Evolutionary conservation across 2,888 invertebrate genomes (phyloP).

Genomic region (Mactromeris polynyma): DNA sequence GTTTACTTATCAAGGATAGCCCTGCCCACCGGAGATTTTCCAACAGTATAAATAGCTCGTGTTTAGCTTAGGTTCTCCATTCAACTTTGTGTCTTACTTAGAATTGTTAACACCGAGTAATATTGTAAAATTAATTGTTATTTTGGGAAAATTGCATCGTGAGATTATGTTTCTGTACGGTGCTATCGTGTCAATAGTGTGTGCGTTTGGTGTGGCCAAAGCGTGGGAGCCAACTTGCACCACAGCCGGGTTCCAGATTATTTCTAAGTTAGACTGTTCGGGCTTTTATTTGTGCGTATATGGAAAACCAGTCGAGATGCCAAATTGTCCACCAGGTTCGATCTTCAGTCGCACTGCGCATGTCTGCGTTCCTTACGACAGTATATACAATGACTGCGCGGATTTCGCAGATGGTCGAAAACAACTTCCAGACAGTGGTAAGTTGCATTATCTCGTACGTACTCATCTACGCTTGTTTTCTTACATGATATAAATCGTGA

Average conservation of each 20-base stretch:
- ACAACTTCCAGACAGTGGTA: slow-evolving; percentile 45
- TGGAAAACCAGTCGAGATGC: slow-evolving; percentile 66
- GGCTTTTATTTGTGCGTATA: slow-evolving; percentile 62
- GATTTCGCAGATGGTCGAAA: slow-evolving; percentile 21
- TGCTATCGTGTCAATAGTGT: background rate
- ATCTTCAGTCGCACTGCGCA: slow-evolving; percentile 62
- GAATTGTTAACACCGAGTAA: background rate
- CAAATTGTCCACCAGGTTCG: slow-evolving; percentile 60
- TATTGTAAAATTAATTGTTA: background rate
- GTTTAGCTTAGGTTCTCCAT: background rate
- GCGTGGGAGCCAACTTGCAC: slow-evolving; percentile 31
- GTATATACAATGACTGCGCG: slow-evolving; percentile 67
- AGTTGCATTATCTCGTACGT: background rate
- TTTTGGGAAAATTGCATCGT: background rate
- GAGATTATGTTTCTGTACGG: slow-evolving; percentile 18
- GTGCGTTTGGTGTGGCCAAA: background rate
- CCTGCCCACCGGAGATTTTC: background rate
- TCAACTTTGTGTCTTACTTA: background rate
- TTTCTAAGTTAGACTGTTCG: slow-evolving; percentile 62
- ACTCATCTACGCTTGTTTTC: no score
- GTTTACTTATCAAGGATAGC: background rate
- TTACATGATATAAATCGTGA: no score
- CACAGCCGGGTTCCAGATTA: slow-evolving; percentile 44
- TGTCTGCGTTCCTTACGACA: slow-evolving; percentile 67
- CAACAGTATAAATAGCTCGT: background rate